Evolutionary conservation across 92 coral and sea anemone genomes (phyloP).

Genomic region (Diadumene lineata): DNA sequence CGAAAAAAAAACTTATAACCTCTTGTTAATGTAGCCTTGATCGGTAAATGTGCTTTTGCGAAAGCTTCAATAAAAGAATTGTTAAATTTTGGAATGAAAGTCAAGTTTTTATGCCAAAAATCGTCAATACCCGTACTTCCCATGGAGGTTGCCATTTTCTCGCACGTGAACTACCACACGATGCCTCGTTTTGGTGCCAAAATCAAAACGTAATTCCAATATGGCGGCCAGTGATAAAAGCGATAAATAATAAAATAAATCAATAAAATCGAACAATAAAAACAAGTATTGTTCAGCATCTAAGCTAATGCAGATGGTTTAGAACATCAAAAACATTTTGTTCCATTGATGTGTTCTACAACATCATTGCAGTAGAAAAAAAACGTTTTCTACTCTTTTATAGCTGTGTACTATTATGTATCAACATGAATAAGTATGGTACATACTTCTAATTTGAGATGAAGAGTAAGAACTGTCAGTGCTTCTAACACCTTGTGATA

Average conservation of each 20-base stretch:
- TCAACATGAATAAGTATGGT: too few relatives aligned
- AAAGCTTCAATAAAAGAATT: constrained; percentile 40
- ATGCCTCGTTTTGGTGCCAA: constrained; percentile 38
- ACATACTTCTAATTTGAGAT: background rate
- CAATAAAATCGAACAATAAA: too few relatives aligned
- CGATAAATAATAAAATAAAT: constrained; percentile 1
- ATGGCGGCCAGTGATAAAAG: constrained; percentile 49
- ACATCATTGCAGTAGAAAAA: too few relatives aligned
- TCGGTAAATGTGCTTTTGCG: constrained; percentile 35
- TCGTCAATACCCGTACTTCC: constrained; percentile 22
- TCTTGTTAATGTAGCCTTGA: constrained; percentile 40
- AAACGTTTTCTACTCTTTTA: background rate
- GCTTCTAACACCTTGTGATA: background rate
- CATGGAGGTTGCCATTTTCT: constrained; percentile 10
- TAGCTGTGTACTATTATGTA: too few relatives aligned
- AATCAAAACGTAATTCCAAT: constrained; percentile 47
- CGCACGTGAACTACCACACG: constrained; percentile 29
- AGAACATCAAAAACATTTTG: too few relatives aligned
- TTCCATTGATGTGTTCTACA: too few relatives aligned
- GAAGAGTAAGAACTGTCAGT: background rate
- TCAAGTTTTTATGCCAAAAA: constrained; percentile 54
- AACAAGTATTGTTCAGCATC: too few relatives aligned
- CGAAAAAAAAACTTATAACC: constrained; percentile 25
- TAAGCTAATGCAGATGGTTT: too few relatives aligned
- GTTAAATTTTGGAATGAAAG: constrained; percentile 27